Evolutionary conservation across 1,140 invertebrate species (phyloP), one percentile per base, ranked within the genome.

Genomic region (Drosophila mojavensis): DNA sequence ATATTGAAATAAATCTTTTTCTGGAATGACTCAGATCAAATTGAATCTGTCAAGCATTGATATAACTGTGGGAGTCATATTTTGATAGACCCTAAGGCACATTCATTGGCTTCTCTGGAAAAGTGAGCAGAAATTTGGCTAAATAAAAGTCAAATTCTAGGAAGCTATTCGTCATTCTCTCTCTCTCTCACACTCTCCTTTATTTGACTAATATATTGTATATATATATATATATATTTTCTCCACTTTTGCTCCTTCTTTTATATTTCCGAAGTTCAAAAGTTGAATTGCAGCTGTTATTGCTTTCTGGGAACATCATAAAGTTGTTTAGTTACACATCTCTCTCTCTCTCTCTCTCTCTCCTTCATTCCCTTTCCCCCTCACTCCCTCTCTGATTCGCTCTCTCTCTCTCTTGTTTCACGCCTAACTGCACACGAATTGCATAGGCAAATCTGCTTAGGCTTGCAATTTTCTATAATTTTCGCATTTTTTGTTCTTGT

Each of bases 401-500:
- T 3, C 5, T 1, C 33, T 33, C 6, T 0, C 69, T 47, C 45
- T 36, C 43, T 43, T 9, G 33, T 56, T 48, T 68, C 33, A 62
- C 65, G 66, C 43, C 15, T 62, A 55, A 39, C 36, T 61, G 30
- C 11, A 3, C 51, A 33, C 47, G 63, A 60, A 74, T 68, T 78
- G 75, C 75, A 78, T 74, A 74, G 64, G 55, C 24, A 58, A 79
- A 79, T 65, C 79, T 76, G 82, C 82, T 88, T 82, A 82, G 83
- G 83, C 84, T 56, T 59, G 83, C 83, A 77, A 68, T 86, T 83
- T 79, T 88, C 58, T 64, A 30, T 28, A 28, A 55, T 47, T 43
- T 51, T 9, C 13, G 13, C 39, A 45, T 39, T 6, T 26, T n/a
- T 17, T 33, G 20, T 43, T 20, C 33, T 36, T 53, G 3, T 74